A percentile compares a stretch with the other conserved stretches of the same genome.
Evolutionary conservation across 2,888 invertebrate species (phyloP).

Genomic region (Pristionchus maxplancki): DNA sequence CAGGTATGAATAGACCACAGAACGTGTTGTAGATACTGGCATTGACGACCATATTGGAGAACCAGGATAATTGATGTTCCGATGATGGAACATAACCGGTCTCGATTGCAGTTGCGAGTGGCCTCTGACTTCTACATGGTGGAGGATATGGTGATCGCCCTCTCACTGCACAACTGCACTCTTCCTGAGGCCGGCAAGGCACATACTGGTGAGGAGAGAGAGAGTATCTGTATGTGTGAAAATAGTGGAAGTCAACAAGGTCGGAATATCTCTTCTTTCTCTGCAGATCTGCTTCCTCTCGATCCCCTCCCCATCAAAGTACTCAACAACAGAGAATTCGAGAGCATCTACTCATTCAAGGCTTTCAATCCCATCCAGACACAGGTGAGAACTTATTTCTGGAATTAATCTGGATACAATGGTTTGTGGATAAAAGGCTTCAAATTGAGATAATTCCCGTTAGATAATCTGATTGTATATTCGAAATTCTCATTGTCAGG

Average conservation of each 20-base stretch:
- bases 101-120: slow-evolving; percentile 59
- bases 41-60: neutral
- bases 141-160: slow-evolving; percentile 80
- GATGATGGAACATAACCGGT: slow-evolving; percentile 81
- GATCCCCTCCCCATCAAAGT: slow-evolving; percentile 91
- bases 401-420: no score
- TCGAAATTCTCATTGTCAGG: slow-evolving; percentile 83
- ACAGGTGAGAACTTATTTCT: slow-evolving; percentile 57
- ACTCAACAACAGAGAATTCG: slow-evolving; percentile 86
- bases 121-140: slow-evolving; percentile 84
- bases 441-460: no score
- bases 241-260: neutral
- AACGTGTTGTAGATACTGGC: no score
- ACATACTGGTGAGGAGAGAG: slow-evolving; percentile 85
- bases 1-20: slow-evolving; percentile 79
- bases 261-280: neutral
- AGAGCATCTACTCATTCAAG: slow-evolving; percentile 89
- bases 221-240: neutral
- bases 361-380: slow-evolving; percentile 94
- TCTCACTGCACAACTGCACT: slow-evolving; percentile 89
- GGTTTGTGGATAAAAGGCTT: no score
- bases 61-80: neutral
- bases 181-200: slow-evolving; percentile 93
- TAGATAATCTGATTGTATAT: no score
- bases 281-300: slow-evolving; percentile 88